Evolutionary conservation across 2,113 vertebrate genomes (phyloP).

Genomic region (Indicator indicator): DNA sequence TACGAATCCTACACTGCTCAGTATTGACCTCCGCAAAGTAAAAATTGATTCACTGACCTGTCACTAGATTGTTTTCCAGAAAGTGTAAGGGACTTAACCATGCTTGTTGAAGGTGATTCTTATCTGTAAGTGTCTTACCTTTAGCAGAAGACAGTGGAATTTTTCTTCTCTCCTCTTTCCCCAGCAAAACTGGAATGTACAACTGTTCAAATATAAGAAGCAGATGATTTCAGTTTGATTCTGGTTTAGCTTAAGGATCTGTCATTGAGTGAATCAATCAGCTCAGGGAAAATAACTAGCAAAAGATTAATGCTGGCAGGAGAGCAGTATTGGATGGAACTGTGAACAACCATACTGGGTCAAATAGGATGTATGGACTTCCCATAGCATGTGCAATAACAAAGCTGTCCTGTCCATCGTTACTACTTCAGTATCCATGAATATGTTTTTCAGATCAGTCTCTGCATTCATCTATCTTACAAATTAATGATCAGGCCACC

Average conservation of each 20-base stretch:
- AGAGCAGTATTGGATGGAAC: not conserved
- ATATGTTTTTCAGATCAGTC: not conserved
- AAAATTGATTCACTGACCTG: slow-evolving; percentile 57
- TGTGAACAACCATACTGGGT: not conserved
- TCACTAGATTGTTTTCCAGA: slow-evolving; percentile 50
- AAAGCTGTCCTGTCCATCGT: not conserved
- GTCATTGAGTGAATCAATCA: slow-evolving; percentile 21
- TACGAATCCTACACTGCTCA: slow-evolving; percentile 12
- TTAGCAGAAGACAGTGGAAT: not conserved
- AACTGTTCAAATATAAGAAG: slow-evolving; percentile 10
- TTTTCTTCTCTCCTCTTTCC: not conserved
- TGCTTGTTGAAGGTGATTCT: not conserved
- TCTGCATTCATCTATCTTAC: not conserved
- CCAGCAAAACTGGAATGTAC: not conserved
- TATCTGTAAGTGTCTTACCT: slow-evolving; percentile 4
- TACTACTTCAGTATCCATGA: not conserved
- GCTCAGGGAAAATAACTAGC: not conserved
- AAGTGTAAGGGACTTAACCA: not conserved
- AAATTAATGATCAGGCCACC: not conserved
- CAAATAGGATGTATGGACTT: not conserved
- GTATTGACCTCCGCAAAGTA: slow-evolving; percentile 38
- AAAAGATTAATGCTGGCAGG: not conserved
- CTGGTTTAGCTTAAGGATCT: not conserved
- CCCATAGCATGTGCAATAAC: not conserved
- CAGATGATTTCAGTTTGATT: slow-evolving; percentile 32